These are phyloP conservation scores for Pontoporia blainvillei DNA, from an alignment of 2,113 vertebrate genomes.

Conservation along the genomic window DNA sequence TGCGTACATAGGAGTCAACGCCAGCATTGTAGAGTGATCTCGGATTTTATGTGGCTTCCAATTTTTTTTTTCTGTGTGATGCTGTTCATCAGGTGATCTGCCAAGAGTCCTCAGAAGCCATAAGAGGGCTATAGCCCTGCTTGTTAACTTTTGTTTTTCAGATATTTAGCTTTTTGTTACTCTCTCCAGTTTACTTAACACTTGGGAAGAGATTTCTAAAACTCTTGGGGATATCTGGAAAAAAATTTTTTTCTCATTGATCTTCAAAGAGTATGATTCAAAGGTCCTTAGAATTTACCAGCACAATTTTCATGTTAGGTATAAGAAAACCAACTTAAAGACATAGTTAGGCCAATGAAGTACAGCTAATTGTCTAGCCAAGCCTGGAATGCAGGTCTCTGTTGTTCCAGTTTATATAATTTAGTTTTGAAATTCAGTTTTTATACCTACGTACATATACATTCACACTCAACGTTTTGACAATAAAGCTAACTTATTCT, in stretches of 20 bases:
- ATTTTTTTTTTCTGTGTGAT: background rate
- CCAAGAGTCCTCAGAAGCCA: background rate
- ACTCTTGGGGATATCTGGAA: background rate
- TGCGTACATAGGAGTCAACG: background rate
- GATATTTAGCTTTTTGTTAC: background rate
- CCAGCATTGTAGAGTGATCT: background rate
- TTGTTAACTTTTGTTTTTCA: background rate
- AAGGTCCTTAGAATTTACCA: background rate
- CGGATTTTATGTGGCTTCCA: background rate
- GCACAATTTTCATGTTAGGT: background rate
- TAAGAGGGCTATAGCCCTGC: background rate
- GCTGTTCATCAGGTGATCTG: background rate
- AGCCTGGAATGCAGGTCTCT: background rate
- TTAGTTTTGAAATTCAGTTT: slow-evolving; percentile 1
- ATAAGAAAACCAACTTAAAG: background rate
- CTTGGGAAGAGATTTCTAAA: slow-evolving; percentile 10
- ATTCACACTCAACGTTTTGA: slow-evolving; percentile 3
- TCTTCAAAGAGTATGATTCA: background rate
- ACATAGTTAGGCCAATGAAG: background rate
- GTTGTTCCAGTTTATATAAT: background rate
- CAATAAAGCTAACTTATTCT: background rate
- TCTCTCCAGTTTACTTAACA: background rate
- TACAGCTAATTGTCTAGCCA: background rate
- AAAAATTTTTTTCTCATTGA: background rate
- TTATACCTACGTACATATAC: background rate